These are phyloP conservation scores for Drosophila parvula DNA, from an alignment of 1,140 invertebrate genomes.

Conservation along the genomic window DNA sequence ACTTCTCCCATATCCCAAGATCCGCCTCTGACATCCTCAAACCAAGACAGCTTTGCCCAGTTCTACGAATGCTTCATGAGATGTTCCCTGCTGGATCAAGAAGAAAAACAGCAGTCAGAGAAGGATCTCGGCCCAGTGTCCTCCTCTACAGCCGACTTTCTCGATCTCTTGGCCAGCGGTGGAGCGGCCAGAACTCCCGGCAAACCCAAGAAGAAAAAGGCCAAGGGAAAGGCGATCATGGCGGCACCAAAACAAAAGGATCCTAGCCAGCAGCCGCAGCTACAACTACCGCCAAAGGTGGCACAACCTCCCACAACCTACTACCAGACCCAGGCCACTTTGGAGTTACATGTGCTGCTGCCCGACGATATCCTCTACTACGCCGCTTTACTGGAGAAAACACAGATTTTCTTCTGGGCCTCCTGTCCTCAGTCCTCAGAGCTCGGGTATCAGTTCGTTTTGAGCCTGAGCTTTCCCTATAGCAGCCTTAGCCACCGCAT, in stretches of 20 bases:
- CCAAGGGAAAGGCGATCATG: neutral
- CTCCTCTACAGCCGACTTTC: neutral
- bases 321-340: conserved; percentile 36
- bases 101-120: neutral
- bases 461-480: conserved; percentile 28
- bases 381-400: neutral
- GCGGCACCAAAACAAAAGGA: neutral
- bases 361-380: conserved; percentile 19
- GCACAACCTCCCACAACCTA: conserved; percentile 31
- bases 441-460: conserved; percentile 36
- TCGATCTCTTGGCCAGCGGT: neutral
- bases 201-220: neutral
- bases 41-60: neutral
- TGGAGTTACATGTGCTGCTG: conserved; percentile 38
- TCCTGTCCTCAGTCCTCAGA: neutral
- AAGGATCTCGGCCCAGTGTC: neutral
- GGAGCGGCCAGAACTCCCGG: neutral
- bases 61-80: conserved; percentile 4
- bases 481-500: conserved; percentile 7
- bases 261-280: neutral
- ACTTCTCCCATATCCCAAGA: neutral
- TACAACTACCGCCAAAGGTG: neutral
- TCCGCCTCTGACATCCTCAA: neutral
- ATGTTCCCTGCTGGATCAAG: neutral
- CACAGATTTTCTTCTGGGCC: conserved; percentile 33